Percentiles rank a stretch among this genome's conserved stretches.
Conservation (phyloP, 2,888 invertebrate genomes). For the Noctua janthina region DNA sequence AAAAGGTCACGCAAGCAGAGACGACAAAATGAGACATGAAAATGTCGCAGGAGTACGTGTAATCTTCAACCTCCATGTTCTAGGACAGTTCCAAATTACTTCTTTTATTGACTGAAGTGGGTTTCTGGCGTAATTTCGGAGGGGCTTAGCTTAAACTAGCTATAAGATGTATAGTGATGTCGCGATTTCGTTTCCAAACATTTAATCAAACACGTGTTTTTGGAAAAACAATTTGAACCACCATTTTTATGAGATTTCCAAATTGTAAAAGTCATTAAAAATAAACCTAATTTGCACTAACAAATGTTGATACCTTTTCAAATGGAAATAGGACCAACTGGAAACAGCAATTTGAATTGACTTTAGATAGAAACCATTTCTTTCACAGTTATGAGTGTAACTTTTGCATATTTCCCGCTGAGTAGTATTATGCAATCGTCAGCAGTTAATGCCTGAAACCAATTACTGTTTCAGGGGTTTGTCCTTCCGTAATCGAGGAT, state of each 20-base stretch:
- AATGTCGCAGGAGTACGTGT: background rate
- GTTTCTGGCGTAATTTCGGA: slow-evolving; percentile 6
- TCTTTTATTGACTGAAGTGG: background rate
- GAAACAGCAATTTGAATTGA: background rate
- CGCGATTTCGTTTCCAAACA: background rate
- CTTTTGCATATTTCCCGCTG: slow-evolving; percentile 8
- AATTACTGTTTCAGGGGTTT: slow-evolving; percentile 50
- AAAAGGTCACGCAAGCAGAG: background rate
- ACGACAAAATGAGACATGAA: background rate
- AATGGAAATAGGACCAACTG: background rate
- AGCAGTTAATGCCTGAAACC: slow-evolving; percentile 55
- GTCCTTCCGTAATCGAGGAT: slow-evolving; percentile 24
- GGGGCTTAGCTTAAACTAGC: background rate
- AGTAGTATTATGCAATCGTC: slow-evolving; percentile 48
- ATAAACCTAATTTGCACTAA: background rate
- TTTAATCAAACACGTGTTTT: background rate
- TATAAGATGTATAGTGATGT: background rate
- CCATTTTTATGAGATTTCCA: background rate
- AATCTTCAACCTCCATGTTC: background rate
- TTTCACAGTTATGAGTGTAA: background rate
- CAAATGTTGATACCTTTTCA: background rate
- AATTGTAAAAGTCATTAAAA: background rate
- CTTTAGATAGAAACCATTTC: background rate
- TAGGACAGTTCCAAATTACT: background rate
- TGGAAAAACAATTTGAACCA: background rate